These are phyloP conservation scores for Calcarius lapponicus DNA, from an alignment of 2,797 vertebrate genomes.

Conservation along the genomic window DNA sequence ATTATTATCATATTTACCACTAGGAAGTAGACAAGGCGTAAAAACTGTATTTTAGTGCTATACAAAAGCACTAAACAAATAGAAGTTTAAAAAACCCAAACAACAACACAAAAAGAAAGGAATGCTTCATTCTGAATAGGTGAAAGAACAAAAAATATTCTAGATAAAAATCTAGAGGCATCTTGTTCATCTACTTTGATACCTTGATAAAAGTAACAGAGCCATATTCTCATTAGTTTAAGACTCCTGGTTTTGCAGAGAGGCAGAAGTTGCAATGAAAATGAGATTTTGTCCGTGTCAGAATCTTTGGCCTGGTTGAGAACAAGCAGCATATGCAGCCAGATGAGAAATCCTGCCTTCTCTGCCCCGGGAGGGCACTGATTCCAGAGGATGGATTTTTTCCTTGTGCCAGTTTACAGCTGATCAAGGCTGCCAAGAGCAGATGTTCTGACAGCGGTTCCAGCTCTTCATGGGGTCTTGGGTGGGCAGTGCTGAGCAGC, in stretches of 20 bases:
- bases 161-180: background rate
- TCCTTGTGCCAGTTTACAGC: background rate
- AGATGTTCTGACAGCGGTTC: constrained; percentile 17
- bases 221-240: background rate
- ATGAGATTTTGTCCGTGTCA: background rate
- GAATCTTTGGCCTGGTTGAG: background rate
- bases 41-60: background rate
- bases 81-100: background rate
- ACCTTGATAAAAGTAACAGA: background rate
- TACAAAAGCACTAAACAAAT: background rate
- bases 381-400: background rate
- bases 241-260: background rate
- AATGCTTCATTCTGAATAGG: background rate
- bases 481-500: background rate
- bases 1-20: background rate
- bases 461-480: background rate
- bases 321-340: background rate
- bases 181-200: background rate
- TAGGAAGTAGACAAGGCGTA: background rate
- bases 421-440: background rate
- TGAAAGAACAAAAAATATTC: background rate
- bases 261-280: background rate
- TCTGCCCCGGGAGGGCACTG: background rate
- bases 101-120: background rate
- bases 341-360: background rate